These are phyloP conservation scores for Dugesia japonica DNA, from an alignment of 2,888 invertebrate species.

Conservation along the genomic window DNA sequence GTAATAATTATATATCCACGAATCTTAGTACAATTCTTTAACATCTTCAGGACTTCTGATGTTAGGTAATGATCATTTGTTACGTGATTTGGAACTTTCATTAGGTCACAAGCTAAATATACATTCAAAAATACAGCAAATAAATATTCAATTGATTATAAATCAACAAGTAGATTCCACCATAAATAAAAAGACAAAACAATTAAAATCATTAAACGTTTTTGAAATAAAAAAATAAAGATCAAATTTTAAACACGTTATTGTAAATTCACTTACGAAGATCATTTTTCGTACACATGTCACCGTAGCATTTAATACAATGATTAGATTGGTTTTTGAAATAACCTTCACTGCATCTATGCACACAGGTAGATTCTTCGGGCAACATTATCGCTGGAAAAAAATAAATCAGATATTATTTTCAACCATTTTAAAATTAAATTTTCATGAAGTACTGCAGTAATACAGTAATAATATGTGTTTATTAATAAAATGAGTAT, in stretches of 20 bases:
- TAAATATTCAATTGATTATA: neutral
- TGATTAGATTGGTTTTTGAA: neutral
- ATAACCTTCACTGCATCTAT: neutral
- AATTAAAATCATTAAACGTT: neutral
- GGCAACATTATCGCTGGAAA: neutral
- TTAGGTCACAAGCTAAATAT: neutral
- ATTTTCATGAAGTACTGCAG: too few relatives aligned
- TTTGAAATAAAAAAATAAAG: too few relatives aligned
- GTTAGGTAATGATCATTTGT: neutral
- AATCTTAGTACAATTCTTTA: neutral
- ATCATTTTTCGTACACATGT: neutral
- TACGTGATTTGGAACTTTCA: neutral
- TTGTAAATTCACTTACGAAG: neutral
- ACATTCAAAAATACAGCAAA: neutral
- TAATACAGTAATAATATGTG: too few relatives aligned
- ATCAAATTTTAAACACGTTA: too few relatives aligned
- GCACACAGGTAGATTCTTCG: neutral
- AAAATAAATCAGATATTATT: too few relatives aligned
- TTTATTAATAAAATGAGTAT: too few relatives aligned
- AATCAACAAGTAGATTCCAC: too few relatives aligned
- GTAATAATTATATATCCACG: neutral
- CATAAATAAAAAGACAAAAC: too few relatives aligned
- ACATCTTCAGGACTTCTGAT: neutral
- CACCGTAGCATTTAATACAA: neutral
- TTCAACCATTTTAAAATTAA: too few relatives aligned